phyloP scores from a whole-genome alignment of 2,888 invertebrate species.

The Minunthozetes semirufus region DNA sequence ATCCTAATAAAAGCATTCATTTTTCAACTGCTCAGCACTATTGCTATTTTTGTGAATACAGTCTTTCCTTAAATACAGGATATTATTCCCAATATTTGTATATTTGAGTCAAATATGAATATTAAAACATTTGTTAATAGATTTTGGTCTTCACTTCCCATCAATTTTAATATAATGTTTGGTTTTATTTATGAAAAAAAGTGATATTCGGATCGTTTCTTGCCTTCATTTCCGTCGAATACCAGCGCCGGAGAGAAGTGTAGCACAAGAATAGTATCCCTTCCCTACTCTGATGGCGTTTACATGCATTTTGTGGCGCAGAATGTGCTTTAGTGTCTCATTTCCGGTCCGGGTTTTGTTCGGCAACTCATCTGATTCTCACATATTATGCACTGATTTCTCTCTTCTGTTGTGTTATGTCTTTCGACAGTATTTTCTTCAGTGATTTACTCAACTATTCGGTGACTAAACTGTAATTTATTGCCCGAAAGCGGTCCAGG shows the following conservation, averaged over 20 bases:
- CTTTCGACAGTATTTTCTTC: background rate
- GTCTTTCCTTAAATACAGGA: too few species aligned
- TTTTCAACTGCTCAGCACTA: too few species aligned
- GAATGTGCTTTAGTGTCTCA: constrained; percentile 11
- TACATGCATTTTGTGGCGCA: background rate
- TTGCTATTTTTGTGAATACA: too few species aligned
- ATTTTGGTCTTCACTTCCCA: background rate
- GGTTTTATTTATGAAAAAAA: constrained; percentile 7
- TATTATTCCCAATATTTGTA: too few species aligned
- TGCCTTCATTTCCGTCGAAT: constrained; percentile 12
- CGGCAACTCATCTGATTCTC: background rate
- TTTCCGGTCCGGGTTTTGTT: constrained; percentile 24
- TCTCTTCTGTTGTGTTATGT: background rate
- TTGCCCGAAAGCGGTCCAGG: background rate
- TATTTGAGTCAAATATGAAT: background rate
- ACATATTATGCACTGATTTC: background rate
- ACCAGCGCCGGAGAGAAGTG: background rate
- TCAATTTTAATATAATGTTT: background rate
- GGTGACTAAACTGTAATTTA: background rate
- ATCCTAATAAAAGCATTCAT: too few species aligned
- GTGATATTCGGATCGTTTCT: constrained; percentile 2
- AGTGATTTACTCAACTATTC: background rate
- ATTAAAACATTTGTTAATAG: constrained; percentile 2
- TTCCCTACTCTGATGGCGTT: background rate
- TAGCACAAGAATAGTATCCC: background rate